A percentile compares a stretch with the other conserved stretches of the same genome.
Conservation (phyloP, 2,797 vertebrate species). For the Cyprinella venusta region DNA sequence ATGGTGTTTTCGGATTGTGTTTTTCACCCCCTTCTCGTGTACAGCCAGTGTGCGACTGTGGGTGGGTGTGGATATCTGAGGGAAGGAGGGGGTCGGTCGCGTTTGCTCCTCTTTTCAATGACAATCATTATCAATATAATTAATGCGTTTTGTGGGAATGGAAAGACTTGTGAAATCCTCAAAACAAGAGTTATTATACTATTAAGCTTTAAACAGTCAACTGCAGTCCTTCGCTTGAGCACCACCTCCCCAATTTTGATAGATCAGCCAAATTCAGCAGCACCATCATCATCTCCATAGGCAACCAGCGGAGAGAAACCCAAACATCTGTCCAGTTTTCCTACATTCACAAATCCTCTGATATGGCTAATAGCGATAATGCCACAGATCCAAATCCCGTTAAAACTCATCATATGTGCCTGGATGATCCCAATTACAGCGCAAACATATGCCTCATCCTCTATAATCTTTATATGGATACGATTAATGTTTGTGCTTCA, state of each 20-base stretch:
- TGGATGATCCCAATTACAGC: constrained; percentile 33
- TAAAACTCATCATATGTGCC: constrained; percentile 12
- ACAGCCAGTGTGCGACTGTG: constrained; percentile 14
- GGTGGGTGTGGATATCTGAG: constrained; percentile 55
- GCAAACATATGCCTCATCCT: constrained; percentile 12
- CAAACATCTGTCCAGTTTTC: constrained; percentile 39
- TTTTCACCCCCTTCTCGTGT: constrained; percentile 35
- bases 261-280: constrained; percentile 28
- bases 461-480: neutral
- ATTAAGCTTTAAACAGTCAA: neutral
- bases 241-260: constrained; percentile 1
- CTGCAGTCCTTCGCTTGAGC: neutral
- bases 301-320: constrained; percentile 24
- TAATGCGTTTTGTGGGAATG: constrained; percentile 35
- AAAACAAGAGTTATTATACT: neutral
- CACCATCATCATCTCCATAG: constrained; percentile 27
- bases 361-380: constrained; percentile 20
- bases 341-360: constrained; percentile 28
- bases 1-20: constrained; percentile 11
- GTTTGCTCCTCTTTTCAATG: constrained; percentile 50
- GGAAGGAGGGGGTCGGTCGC: constrained; percentile 38
- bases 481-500: constrained; percentile 16
- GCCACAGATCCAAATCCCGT: constrained; percentile 26
- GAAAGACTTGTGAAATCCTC: constrained; percentile 28
- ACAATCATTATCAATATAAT: constrained; percentile 54